phyloP scores from a whole-genome alignment of 2,888 invertebrate species.

The Andrena dorsata region DNA sequence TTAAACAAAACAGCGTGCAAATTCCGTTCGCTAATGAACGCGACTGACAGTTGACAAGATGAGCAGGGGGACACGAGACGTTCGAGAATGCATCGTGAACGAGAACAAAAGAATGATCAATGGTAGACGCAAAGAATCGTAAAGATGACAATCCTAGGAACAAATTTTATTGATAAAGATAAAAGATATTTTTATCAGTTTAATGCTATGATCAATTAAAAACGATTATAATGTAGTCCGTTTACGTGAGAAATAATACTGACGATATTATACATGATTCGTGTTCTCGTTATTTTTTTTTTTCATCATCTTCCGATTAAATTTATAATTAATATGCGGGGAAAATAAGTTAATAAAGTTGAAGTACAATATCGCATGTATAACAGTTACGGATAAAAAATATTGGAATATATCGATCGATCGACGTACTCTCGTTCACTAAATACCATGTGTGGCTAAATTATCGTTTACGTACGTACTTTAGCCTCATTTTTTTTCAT shows the following conservation, averaged over 20 bases:
- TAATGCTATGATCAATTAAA: conserved; percentile 73
- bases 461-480: conserved; percentile 19
- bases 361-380: conserved; percentile 65
- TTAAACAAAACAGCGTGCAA: background rate
- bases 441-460: conserved; percentile 39
- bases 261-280: conserved; percentile 75
- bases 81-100: background rate
- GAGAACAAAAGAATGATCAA: conserved; percentile 40
- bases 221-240: conserved; percentile 70
- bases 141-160: conserved; percentile 75
- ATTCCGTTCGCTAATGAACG: background rate
- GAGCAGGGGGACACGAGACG: background rate
- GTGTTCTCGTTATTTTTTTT: conserved; percentile 39
- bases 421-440: conserved; percentile 44
- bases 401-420: conserved; percentile 28
- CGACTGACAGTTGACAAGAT: background rate
- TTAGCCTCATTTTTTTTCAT: conserved; percentile 35
- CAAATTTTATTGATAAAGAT: conserved; percentile 75
- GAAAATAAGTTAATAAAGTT: conserved; percentile 73
- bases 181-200: conserved; percentile 68
- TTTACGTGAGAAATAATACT: conserved; percentile 77
- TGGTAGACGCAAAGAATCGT: conserved; percentile 48
- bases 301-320: conserved; percentile 53
- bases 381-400: conserved; percentile 36
- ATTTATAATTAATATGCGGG: conserved; percentile 58